These are phyloP conservation scores for Liparis tanakae DNA, from an alignment of 2,797 vertebrate species.

Conservation along the genomic window DNA sequence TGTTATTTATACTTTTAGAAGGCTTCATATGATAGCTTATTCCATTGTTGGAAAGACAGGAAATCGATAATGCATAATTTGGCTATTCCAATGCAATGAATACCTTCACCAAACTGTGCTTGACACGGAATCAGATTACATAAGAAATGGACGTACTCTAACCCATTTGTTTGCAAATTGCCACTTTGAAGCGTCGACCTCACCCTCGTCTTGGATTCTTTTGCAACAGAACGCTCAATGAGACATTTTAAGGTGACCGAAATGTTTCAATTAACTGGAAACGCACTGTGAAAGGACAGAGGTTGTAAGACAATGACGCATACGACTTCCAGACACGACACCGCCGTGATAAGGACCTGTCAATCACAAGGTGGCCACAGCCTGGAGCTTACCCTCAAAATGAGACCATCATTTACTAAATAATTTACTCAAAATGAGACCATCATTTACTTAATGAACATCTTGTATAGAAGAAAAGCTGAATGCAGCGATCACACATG, in stretches of 20 bases:
- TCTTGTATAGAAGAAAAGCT: not conserved
- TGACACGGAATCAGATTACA: not conserved
- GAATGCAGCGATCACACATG: not conserved
- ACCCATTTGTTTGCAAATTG: not conserved
- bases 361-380: not conserved
- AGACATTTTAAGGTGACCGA: not conserved
- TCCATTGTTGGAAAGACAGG: not conserved
- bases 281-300: not conserved
- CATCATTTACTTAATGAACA: no score
- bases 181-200: not conserved
- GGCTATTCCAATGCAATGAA: not conserved
- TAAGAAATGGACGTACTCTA: not conserved
- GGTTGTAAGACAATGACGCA: not conserved
- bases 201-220: not conserved
- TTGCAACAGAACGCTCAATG: not conserved
- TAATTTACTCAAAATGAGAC: no score
- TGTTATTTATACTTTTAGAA: not conserved
- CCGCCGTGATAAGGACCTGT: not conserved
- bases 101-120: not conserved
- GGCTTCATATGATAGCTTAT: not conserved
- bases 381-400: no score
- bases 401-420: no score
- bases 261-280: not conserved
- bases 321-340: not conserved
- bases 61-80: not conserved